phyloP scores from a whole-genome alignment of 2,797 vertebrate genomes.

The Sarcoramphus papa region DNA sequence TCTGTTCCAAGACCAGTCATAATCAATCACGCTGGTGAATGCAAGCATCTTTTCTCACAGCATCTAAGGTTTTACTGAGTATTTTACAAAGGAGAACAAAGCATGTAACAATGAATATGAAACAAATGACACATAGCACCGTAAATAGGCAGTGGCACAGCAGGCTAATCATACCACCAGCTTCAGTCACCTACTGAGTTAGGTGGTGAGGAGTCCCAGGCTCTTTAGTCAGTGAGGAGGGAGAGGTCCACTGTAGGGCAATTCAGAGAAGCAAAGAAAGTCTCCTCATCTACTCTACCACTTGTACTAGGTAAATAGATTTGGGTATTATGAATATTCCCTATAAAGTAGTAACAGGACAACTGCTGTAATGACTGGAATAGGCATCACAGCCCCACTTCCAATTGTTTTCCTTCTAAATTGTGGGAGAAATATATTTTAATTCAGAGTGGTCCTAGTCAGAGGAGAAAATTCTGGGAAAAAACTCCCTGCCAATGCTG shows the following conservation, averaged over 20 bases:
- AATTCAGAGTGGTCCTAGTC: neutral
- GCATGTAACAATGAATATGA: neutral
- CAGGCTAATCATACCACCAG: neutral
- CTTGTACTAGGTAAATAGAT: neutral
- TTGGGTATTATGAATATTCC: neutral
- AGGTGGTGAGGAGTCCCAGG: neutral
- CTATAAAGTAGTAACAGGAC: neutral
- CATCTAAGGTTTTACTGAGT: neutral
- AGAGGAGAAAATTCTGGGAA: neutral
- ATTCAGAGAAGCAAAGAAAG: neutral
- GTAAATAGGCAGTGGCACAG: neutral
- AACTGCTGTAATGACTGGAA: neutral
- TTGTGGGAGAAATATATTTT: neutral
- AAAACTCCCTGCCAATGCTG: neutral
- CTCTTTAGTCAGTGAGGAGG: neutral
- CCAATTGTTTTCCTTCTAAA: neutral
- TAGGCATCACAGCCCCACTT: neutral
- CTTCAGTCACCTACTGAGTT: neutral
- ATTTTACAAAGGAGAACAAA: conserved; percentile 13
- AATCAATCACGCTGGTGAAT: neutral
- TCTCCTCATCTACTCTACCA: neutral
- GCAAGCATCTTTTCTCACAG: neutral
- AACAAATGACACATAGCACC: neutral
- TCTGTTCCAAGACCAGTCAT: neutral
- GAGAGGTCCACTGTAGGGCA: neutral